Conservation (phyloP, 2,113 vertebrate genomes). For the Phocoena sinus region DNA sequence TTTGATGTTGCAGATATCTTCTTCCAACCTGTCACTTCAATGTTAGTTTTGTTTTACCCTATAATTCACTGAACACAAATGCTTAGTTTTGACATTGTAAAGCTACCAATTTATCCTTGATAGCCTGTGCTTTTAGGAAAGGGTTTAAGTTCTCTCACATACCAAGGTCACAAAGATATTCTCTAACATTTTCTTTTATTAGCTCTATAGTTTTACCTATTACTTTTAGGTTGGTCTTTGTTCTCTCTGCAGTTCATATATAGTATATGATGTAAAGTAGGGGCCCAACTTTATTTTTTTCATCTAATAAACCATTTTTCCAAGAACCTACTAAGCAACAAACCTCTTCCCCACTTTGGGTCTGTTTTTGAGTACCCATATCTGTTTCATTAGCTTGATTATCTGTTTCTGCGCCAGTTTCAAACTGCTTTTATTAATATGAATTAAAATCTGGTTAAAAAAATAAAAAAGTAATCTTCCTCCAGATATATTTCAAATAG, state of each 20-base stretch:
- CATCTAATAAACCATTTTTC: not conserved
- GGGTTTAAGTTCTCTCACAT: not conserved
- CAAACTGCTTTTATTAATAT: not conserved
- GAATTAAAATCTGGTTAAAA: not conserved
- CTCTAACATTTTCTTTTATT: not conserved
- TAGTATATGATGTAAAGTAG: not conserved
- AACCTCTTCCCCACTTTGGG: not conserved
- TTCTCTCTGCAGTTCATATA: not conserved
- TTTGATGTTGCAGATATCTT: not conserved
- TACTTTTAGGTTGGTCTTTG: not conserved
- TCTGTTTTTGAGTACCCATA: not conserved
- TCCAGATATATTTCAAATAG: not conserved
- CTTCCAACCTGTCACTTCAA: not conserved
- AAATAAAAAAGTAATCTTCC: not conserved
- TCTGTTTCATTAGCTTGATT: not conserved
- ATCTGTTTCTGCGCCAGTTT: not conserved
- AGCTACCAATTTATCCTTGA: not conserved
- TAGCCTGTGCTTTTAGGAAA: not conserved
- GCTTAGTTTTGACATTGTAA: not conserved
- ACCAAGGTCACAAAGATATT: not conserved
- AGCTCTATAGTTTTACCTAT: not conserved
- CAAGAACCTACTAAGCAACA: not conserved
- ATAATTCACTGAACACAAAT: not conserved
- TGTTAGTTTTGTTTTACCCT: not conserved
- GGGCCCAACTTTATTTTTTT: not conserved